These are phyloP conservation scores for Amphipoea lucens DNA, from an alignment of 2,888 invertebrate genomes.

Conservation along the genomic window DNA sequence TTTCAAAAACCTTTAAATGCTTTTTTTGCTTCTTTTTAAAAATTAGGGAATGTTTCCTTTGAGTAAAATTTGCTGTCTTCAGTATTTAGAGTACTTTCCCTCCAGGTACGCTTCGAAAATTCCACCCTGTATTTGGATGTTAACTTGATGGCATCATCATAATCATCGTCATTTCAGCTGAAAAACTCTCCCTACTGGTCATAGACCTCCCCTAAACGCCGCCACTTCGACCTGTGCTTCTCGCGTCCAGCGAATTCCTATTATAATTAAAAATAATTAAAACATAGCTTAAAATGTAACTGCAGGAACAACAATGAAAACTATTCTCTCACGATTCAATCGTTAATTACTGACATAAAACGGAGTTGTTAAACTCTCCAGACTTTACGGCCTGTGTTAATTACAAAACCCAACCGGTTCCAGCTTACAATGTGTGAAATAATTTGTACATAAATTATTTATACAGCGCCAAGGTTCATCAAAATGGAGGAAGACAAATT, in stretches of 20 bases:
- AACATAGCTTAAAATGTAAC: constrained; percentile 51
- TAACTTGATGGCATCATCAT: not conserved
- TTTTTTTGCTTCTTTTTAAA: no score
- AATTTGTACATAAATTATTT: constrained; percentile 55
- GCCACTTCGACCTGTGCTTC: not conserved
- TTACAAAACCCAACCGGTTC: constrained; percentile 58
- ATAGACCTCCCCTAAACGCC: not conserved
- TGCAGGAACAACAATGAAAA: constrained; percentile 59
- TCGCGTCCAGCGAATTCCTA: not conserved
- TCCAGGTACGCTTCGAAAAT: no score
- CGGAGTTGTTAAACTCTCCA: constrained; percentile 64
- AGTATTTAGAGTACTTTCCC: no score
- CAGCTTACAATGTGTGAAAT: constrained; percentile 60
- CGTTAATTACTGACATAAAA: constrained; percentile 74
- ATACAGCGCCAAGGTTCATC: constrained; percentile 21
- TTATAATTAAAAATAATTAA: constrained; percentile 7
- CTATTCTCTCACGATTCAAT: constrained; percentile 71
- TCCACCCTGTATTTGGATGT: no score
- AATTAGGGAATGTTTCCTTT: no score
- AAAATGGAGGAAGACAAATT: constrained; percentile 38
- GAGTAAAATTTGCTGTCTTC: no score
- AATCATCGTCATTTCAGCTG: not conserved
- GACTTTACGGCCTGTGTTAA: constrained; percentile 67
- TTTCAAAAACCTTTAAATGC: no score
- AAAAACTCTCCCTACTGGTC: not conserved